Conservation (phyloP, 2,113 vertebrate genomes). For the Baryphthengus martii region DNA sequence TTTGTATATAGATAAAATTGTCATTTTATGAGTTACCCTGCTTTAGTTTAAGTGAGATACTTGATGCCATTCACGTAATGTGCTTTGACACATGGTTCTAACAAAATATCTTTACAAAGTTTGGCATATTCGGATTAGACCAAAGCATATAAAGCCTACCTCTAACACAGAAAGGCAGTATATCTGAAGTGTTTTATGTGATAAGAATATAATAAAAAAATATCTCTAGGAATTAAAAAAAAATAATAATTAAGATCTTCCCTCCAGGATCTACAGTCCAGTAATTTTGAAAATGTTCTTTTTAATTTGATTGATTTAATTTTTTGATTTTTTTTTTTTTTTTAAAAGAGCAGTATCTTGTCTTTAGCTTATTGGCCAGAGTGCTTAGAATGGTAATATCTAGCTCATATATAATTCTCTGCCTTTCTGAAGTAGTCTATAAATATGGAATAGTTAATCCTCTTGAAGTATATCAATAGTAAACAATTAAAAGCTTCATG, state of each 20-base stretch:
- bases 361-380: not conserved
- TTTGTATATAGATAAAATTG: not conserved
- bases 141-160: not conserved
- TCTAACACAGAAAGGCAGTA: too few species aligned
- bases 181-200: not conserved
- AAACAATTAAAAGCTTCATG: not conserved
- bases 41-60: not conserved
- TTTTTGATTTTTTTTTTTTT: not conserved
- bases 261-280: not conserved
- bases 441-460: constrained; percentile 16
- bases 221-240: not conserved
- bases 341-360: not conserved
- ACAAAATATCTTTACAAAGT: not conserved
- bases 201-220: not conserved
- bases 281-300: not conserved
- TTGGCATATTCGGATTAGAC: not conserved
- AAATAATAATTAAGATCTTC: not conserved
- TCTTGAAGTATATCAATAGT: not conserved
- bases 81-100: not conserved
- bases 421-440: not conserved
- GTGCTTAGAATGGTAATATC: not conserved
- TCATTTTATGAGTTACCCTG: not conserved
- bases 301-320: too few species aligned
- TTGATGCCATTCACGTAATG: not conserved
- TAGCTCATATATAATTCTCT: not conserved